Percentiles rank a stretch among this genome's conserved stretches.
These are phyloP conservation scores for Autographa pulchrina DNA, from an alignment of 2,888 invertebrate genomes.

Conservation along the genomic window DNA sequence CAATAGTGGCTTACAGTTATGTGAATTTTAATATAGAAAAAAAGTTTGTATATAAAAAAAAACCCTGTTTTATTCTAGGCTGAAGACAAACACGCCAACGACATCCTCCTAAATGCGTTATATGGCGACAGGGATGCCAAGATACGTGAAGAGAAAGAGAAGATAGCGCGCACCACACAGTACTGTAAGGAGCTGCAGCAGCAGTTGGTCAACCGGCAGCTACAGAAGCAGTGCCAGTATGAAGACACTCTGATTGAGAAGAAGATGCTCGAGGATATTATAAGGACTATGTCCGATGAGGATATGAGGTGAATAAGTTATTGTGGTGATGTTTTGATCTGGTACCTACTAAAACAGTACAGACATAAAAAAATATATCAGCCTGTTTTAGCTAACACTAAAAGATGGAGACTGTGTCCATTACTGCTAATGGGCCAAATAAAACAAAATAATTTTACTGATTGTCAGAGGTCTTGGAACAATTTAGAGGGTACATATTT, in stretches of 20 bases:
- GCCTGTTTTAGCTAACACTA: too few species aligned
- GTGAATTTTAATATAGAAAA: too few species aligned
- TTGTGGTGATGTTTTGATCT: too few species aligned
- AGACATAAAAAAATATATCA: too few species aligned
- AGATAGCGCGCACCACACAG: conserved; percentile 67
- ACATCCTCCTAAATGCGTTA: conserved; percentile 75
- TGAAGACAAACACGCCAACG: conserved; percentile 76
- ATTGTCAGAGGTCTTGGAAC: too few species aligned
- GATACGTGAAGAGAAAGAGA: conserved; percentile 68
- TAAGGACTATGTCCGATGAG: conserved; percentile 90
- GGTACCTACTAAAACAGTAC: too few species aligned
- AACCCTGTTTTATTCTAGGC: conserved; percentile 63
- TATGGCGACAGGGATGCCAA: conserved; percentile 78
- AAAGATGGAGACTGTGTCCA: too few species aligned
- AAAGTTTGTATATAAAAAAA: neutral
- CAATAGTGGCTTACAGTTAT: too few species aligned
- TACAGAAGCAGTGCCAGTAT: conserved; percentile 85
- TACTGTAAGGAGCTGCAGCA: conserved; percentile 89
- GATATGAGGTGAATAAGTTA: conserved; percentile 88
- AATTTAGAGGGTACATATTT: too few species aligned
- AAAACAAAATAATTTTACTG: too few species aligned
- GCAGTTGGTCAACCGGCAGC: conserved; percentile 88
- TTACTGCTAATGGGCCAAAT: too few species aligned
- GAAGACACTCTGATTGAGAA: conserved; percentile 90
- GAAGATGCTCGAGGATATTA: conserved; percentile 90